Base-by-base conservation (phyloP, 2,888 invertebrate genomes). In the Nemotelus pantherinus region DNA sequence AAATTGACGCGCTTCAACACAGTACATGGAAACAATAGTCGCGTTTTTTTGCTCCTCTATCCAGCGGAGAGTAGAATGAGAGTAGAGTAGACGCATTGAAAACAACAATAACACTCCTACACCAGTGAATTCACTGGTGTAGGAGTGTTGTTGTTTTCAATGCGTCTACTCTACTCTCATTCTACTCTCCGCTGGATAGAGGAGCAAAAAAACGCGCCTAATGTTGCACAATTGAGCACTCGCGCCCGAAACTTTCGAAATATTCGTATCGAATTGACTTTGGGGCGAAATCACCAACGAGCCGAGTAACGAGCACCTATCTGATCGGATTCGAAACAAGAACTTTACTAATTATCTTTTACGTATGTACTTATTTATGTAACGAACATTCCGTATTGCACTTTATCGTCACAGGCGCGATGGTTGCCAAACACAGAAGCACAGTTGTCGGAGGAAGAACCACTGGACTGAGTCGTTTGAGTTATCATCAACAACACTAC, bases 401-500 rank as follows among this genome's bases (percentile, higher is more conserved):
- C 70, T 55, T 70, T 70, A 43, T 2, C 70, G 70, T n/a, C 9
- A 39, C 53, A 43, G 70, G 53, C 53, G 25, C 5, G 25, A 43
- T 9, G 55, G 47, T 70, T 70, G 70, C 41, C 53, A 70, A 55
- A 2, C 55, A 2, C 3, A n/a, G 41, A 53, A 25, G 50, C 70
- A 70, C 70, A 70, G 70, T 70, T 47, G 70, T 7, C 55, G n/a
- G 55, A 44, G 7, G 41, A 70, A 70, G 70, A 55, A 25, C 25
- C 25, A 70, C 55, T 70, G 10, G 70, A 55, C 43, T 43, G 43
- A 9, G 10, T n/a, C 39, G 67, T 50, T 39, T 7, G 1, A n/a
- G 58, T 41, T 55, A 55, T 53, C 55, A 70, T 70, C 70, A 70
- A 70, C 53, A 70, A 50, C 70, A 70, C 70, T 70, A 44, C 53